phyloP scores from a whole-genome alignment of 1,140 invertebrate genomes.

The Chelonus insularis region DNA sequence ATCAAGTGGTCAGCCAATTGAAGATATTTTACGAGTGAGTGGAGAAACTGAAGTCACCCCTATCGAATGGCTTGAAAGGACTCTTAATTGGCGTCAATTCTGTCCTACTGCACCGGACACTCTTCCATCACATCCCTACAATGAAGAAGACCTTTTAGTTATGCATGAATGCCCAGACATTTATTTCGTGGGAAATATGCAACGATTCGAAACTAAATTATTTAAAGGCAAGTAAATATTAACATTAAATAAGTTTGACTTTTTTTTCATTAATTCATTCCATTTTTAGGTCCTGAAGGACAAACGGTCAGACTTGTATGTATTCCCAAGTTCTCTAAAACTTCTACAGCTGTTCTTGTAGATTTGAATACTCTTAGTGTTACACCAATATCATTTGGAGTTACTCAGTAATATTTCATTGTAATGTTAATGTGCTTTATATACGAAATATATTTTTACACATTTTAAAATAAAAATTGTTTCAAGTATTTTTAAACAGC shows the following conservation, averaged over 20 bases:
- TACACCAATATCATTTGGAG: constrained; percentile 64
- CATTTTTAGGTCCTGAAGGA: constrained; percentile 61
- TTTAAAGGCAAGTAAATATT: constrained; percentile 69
- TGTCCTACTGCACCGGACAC: constrained; percentile 95
- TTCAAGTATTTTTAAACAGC: too few relatives aligned
- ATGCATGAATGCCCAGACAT: constrained; percentile 84
- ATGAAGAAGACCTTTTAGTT: constrained; percentile 86
- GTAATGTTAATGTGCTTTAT: too few relatives aligned
- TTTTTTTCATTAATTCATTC: constrained; percentile 9
- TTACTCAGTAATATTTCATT: neutral
- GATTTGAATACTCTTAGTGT: constrained; percentile 70
- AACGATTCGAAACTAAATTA: constrained; percentile 71
- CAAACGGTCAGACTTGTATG: constrained; percentile 68
- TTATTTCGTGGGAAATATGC: constrained; percentile 87
- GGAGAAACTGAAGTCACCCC: constrained; percentile 35
- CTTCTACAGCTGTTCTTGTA: constrained; percentile 66
- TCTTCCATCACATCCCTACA: constrained; percentile 83
- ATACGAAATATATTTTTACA: too few relatives aligned
- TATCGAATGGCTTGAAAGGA: constrained; percentile 67
- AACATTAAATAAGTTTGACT: too few relatives aligned
- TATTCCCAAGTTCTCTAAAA: constrained; percentile 69
- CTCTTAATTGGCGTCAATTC: constrained; percentile 81
- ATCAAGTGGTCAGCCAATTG: constrained; percentile 83
- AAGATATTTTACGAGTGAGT: constrained; percentile 70
- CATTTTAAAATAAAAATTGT: too few relatives aligned